Evolutionary conservation across 2,888 invertebrate species (phyloP), one percentile per base, ranked within the genome.

Genomic region (Cryptocephalus moraei): DNA sequence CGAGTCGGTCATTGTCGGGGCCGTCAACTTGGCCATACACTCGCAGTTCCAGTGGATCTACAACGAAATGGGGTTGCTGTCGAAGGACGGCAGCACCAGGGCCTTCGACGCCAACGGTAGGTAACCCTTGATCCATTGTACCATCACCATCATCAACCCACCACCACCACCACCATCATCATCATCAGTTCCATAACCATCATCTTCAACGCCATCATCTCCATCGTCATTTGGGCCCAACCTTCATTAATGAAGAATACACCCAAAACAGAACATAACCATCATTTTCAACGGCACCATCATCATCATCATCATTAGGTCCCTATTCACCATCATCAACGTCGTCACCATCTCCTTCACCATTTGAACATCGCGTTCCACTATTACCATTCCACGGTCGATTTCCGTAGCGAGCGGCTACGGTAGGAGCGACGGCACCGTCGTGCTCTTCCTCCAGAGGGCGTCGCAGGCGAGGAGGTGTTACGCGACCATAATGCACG

Each of bases 1-100:
- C 62, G 94, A 96, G 55, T 78, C 89, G 0, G 94, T 93, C 0
- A 81, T 96, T 49, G 88, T 96, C 8, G 94, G 90, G 8, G 93
- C 92, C 0, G 80, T 87, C 12, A 93, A 91, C 68, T 73, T 96
- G 38, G 76, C 78, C 32, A 62, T 82, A 41, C 78, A 79, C 56
- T 78, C 82, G 1, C 74, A 76, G 50, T 73, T 79, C 36, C 77
- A 82, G 9, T 70, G 79, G 57, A 75, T 81, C 60, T 83, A 81
- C 63, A 70, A 77, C 52, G 75, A 77, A 50, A 72, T 84, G 58
- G 78, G 78, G 34, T 74, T 82, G 71, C 64, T 83, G 41, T 78
- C 80, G 1, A 63, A 70, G 9, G 79, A 81, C 57, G 83, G 82
- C 39, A 72, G 70, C 43, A 82, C 81, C 54, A 78, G 74, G 62